A percentile compares a stretch with the other conserved stretches of the same genome.
Evolutionary conservation across 1,140 invertebrate genomes (phyloP).

Genomic region (Macrostomum lignano): DNA sequence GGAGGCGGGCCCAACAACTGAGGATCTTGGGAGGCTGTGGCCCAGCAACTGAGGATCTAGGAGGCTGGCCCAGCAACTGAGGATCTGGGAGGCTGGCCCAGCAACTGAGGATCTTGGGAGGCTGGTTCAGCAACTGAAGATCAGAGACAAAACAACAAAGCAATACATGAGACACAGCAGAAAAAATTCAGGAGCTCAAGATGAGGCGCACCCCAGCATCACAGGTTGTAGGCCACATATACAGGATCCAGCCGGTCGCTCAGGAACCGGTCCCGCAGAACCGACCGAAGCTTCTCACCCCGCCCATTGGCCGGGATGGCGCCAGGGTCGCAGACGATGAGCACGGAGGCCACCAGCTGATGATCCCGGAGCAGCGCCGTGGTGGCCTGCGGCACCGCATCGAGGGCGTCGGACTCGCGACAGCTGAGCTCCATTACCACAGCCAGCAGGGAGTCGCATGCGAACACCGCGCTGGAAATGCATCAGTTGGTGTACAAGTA

Average conservation of each 20-base stretch:
- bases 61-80: too few relatives aligned
- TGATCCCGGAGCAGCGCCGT: conserved; percentile 91
- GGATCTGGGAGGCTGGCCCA: too few relatives aligned
- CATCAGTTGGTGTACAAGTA: too few relatives aligned
- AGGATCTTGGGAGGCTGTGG: too few relatives aligned
- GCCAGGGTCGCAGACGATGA: conserved; percentile 85
- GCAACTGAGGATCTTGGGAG: too few relatives aligned
- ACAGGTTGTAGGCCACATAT: conserved; percentile 99
- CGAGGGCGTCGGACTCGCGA: conserved; percentile 84
- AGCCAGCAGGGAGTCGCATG: conserved; percentile 88
- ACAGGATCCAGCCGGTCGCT: conserved; percentile 94
- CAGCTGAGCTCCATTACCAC: conserved; percentile 73
- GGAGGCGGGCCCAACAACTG: too few relatives aligned
- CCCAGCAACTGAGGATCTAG: too few relatives aligned
- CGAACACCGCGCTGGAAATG: conserved; percentile 76
- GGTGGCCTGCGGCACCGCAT: conserved; percentile 83
- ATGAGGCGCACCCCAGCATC: too few relatives aligned
- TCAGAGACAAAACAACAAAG: too few relatives aligned
- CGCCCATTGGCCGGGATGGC: conserved; percentile 87
- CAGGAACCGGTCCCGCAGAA: conserved; percentile 79
- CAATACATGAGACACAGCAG: too few relatives aligned
- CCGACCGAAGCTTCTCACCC: conserved; percentile 98
- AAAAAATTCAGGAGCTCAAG: too few relatives aligned
- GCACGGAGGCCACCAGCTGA: conserved; percentile 87
- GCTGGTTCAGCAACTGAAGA: too few relatives aligned